Conservation (phyloP, 2,888 invertebrate species). For the Ophraella communa region DNA sequence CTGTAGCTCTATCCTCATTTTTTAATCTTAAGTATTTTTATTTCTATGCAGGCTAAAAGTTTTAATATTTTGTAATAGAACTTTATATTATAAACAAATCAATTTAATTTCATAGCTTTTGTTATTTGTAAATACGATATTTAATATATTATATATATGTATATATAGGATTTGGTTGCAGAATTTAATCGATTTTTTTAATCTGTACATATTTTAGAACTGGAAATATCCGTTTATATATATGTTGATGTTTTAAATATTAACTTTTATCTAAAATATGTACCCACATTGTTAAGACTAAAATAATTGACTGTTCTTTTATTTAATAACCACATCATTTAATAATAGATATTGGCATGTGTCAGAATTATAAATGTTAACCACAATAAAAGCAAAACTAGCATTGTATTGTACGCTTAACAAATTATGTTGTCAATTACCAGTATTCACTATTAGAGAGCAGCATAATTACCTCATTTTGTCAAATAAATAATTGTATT, state of each 20-base stretch:
- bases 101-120: no score
- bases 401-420: neutral
- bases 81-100: no score
- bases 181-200: neutral
- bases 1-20: no score
- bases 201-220: neutral
- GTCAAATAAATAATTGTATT: slow-evolving; percentile 16
- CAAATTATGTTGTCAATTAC: neutral
- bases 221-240: no score
- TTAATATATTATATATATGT: no score
- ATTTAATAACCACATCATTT: neutral
- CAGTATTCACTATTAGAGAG: slow-evolving; percentile 9
- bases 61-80: no score
- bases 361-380: no score
- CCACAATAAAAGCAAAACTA: neutral
- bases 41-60: no score
- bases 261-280: neutral
- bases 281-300: neutral
- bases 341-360: no score
- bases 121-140: no score
- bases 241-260: no score
- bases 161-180: neutral
- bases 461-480: slow-evolving; percentile 13
- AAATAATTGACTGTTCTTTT: neutral
- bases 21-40: no score